phyloP scores from a whole-genome alignment of 1,140 invertebrate species.

The Neuroterus valhalla region DNA sequence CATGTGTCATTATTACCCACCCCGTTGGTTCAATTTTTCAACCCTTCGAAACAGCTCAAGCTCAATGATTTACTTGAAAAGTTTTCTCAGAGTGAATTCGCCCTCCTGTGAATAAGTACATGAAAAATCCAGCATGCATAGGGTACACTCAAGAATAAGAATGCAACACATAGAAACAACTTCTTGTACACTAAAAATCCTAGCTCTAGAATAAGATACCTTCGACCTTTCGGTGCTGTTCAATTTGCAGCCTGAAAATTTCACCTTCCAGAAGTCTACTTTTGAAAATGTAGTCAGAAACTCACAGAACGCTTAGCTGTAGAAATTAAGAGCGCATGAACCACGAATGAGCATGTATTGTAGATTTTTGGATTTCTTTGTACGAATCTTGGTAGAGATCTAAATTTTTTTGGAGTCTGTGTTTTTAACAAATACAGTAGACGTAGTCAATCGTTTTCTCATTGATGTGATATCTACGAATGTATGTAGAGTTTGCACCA shows the following conservation, averaged over 20 bases:
- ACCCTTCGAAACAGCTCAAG: not conserved
- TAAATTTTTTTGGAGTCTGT: not conserved
- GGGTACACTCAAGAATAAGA: not conserved
- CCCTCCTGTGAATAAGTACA: no score
- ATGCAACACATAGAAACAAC: not conserved
- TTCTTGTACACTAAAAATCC: no score
- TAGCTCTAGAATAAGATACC: not conserved
- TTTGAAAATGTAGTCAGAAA: not conserved
- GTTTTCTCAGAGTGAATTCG: not conserved
- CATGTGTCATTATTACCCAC: conserved; percentile 3
- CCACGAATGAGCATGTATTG: conserved; percentile 29
- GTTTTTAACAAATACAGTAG: not conserved
- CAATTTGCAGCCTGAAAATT: not conserved
- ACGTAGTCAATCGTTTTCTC: not conserved
- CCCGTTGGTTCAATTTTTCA: conserved; percentile 10
- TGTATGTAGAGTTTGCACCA: conserved; percentile 32
- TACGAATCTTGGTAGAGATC: conserved; percentile 13
- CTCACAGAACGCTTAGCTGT: conserved; percentile 1
- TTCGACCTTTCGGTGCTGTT: not conserved
- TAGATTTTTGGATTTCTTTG: conserved; percentile 13
- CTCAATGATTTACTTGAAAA: not conserved
- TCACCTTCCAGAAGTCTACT: conserved; percentile 21
- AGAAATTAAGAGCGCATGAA: conserved; percentile 27
- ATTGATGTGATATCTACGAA: not conserved
- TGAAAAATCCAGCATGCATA: conserved; percentile 6